Conservation (phyloP, 2,113 vertebrate species). For the Urocynchramus pylzowi region DNA sequence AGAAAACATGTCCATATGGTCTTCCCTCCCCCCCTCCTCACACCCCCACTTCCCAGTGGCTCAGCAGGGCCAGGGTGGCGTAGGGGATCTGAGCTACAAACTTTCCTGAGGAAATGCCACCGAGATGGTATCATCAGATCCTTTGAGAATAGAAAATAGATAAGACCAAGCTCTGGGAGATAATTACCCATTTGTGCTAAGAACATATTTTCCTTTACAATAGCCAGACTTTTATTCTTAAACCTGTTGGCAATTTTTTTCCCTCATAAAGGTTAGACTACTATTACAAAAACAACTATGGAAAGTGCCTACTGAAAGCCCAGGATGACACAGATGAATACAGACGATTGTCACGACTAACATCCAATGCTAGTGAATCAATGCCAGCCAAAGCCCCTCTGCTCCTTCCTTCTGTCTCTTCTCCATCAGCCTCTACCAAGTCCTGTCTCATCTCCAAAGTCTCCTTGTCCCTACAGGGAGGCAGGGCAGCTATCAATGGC, state of each 20-base stretch:
- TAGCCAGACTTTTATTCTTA: neutral
- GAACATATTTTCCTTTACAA: slow-evolving; percentile 26
- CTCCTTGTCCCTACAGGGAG: neutral
- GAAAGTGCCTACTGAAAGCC: neutral
- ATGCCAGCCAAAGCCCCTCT: neutral
- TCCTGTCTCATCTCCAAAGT: neutral
- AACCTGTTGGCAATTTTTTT: neutral
- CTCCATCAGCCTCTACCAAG: neutral
- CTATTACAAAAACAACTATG: neutral
- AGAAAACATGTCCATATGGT: neutral
- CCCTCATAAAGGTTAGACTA: neutral
- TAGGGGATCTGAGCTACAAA: slow-evolving; percentile 16
- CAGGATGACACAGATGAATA: neutral
- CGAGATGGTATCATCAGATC: slow-evolving; percentile 66
- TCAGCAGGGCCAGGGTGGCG: neutral
- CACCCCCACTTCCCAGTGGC: neutral
- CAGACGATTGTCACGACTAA: neutral
- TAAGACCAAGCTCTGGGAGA: slow-evolving; percentile 50
- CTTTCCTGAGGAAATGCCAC: slow-evolving; percentile 78
- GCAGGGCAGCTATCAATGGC: fast-evolving
- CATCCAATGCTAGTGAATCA: neutral
- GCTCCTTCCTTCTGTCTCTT: neutral
- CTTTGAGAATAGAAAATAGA: slow-evolving; percentile 1
- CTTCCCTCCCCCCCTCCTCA: neutral
- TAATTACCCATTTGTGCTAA: slow-evolving; percentile 39